Percentiles rank a stretch among this genome's conserved stretches.
Evolutionary conservation across 2,113 vertebrate species (phyloP).

Genomic region (Oriolus oriolus): DNA sequence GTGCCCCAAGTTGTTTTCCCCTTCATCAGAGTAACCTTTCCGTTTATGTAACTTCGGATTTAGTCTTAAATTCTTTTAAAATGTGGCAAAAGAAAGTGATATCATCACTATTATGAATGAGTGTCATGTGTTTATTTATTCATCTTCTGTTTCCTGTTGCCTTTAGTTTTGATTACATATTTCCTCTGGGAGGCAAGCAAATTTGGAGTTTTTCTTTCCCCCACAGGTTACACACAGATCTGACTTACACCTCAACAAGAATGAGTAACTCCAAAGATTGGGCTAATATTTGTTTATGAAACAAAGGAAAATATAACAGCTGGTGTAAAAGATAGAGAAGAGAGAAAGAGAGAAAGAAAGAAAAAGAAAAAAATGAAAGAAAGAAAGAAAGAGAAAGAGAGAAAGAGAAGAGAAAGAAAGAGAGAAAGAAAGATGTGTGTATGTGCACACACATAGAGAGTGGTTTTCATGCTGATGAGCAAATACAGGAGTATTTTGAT

Average conservation of each 20-base stretch:
- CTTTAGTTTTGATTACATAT: neutral
- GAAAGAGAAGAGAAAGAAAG: rapidly evolving
- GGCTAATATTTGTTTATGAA: neutral
- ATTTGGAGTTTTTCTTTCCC: neutral
- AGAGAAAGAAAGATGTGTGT: too few species aligned
- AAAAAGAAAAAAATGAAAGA: rapidly evolving
- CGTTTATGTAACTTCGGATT: neutral
- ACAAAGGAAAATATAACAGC: neutral
- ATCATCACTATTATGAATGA: neutral
- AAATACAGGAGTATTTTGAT: conserved; percentile 23
- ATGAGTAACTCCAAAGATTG: neutral
- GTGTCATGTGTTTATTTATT: neutral
- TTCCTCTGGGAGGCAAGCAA: neutral
- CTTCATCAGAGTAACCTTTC: neutral
- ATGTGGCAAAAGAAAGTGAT: neutral
- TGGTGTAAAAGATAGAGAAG: neutral
- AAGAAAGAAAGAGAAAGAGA: rapidly evolving
- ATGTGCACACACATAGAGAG: neutral
- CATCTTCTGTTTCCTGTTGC: neutral
- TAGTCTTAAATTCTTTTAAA: neutral
- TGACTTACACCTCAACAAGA: neutral
- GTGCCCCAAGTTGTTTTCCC: rapidly evolving
- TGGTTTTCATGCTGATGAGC: neutral
- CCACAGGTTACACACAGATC: neutral
- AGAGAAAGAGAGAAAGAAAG: neutral